Evolutionary conservation across 2,888 invertebrate species (phyloP), one percentile per base, ranked within the genome.

Genomic region (Drosophila suboccidentalis): DNA sequence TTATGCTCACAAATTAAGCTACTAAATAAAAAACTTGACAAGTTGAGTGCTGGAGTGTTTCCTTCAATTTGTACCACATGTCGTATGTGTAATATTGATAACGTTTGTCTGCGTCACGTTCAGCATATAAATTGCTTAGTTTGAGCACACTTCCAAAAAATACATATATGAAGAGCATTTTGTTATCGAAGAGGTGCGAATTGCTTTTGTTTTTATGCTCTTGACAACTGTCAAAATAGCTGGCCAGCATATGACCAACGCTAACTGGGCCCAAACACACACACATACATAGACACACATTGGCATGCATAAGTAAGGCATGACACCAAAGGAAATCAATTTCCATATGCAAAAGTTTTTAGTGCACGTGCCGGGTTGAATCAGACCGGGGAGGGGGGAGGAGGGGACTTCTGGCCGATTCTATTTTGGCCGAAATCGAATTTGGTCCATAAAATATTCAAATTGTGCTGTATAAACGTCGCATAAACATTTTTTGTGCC

Each of bases 71-170:
- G 82, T 47, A 41, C 53, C 64, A 71, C 62, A 55, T 71, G 62
- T 63, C 83, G 80, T 67, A 75, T 79, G 68, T 67, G 71, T 74
- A 79, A 76, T 83, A 70, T 68, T 72, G 64, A 61, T 71, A 61
- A 15, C 53, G 59, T 44, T 58, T 26, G 46, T 47, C 8, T 26
- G 50, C 50, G 46, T 47, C 86, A 85, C 80, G 84, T 79, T 82
- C 86, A 78, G 91, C 91, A 92, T 91, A 91, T 91, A 92, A 92
- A 91, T 92, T 91, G 91, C 90, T 78, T 91, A 82, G 80, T 92
- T 90, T 83, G 49, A 51, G 22, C 77, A 74, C 80, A 60, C 53
- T 67, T 77, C 55, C 71, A 60, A 71, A 58, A 58, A 55, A 32
- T 34, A 50, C 29, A 8, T 58, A 34, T 59, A 36, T 41, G 61